Percentiles rank a stretch among this genome's conserved stretches.
phyloP scores from a whole-genome alignment of 2,888 invertebrate species.

The Acrocyrtus sp. region DNA sequence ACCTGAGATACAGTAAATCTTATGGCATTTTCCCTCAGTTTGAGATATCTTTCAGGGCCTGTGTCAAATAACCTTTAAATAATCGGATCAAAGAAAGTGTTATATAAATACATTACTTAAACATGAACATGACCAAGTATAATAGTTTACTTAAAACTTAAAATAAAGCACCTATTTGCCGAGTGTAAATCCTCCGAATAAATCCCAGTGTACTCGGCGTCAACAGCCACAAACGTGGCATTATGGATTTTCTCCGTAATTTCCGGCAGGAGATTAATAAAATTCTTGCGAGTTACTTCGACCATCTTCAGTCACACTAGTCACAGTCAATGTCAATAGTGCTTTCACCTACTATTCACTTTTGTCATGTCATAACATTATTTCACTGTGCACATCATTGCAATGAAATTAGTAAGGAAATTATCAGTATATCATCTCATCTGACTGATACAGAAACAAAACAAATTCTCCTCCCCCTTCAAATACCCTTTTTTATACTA shows the following conservation, averaged over 20 bases:
- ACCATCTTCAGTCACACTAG: slow-evolving; percentile 70
- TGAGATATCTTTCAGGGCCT: slow-evolving; percentile 70
- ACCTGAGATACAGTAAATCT: slow-evolving; percentile 56
- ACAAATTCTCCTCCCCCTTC: no score
- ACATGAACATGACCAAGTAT: not conserved
- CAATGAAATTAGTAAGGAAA: no score
- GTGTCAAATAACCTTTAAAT: slow-evolving; percentile 75
- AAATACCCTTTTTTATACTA: no score
- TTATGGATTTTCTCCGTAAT: slow-evolving; percentile 71
- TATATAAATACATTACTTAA: not conserved
- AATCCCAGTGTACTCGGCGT: slow-evolving; percentile 79
- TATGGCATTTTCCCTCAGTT: slow-evolving; percentile 66
- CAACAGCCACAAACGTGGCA: slow-evolving; percentile 75
- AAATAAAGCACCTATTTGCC: no score
- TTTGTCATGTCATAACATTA: not conserved
- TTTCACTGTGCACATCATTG: no score
- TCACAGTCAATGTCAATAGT: no score
- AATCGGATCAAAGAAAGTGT: slow-evolving; percentile 65
- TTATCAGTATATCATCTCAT: no score
- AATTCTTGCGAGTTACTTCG: slow-evolving; percentile 74
- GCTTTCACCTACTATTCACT: no score
- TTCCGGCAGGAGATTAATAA: slow-evolving; percentile 70
- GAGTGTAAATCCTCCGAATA: slow-evolving; percentile 63
- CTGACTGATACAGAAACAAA: no score
- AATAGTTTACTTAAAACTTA: not conserved